Conservation (phyloP, 2,113 vertebrate genomes). For the Elgaria multicarinata region DNA sequence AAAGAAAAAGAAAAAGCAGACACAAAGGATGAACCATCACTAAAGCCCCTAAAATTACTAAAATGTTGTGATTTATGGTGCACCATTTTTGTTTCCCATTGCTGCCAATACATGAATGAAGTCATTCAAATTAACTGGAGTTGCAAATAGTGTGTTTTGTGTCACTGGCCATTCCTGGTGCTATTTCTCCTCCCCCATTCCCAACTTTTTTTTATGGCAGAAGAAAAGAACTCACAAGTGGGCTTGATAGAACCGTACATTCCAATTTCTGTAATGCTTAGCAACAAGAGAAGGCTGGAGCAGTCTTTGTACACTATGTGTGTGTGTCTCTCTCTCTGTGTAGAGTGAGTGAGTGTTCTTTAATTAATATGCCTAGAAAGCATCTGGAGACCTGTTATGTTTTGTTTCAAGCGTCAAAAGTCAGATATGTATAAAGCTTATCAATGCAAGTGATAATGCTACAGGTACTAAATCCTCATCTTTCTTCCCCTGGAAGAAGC, state of each 20-base stretch:
- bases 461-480: slow-evolving; percentile 1
- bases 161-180: slow-evolving; percentile 15
- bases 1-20: not conserved
- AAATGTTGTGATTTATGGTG: not conserved
- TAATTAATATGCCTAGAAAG: slow-evolving; percentile 53
- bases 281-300: slow-evolving; percentile 64
- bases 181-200: not conserved
- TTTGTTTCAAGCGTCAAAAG: slow-evolving; percentile 43
- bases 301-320: not conserved
- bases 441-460: slow-evolving; percentile 28
- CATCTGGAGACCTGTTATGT: slow-evolving; percentile 40
- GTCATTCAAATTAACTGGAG: too few species aligned
- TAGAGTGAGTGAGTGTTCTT: slow-evolving; percentile 46
- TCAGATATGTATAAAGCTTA: not conserved
- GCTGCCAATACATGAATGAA: too few species aligned
- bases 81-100: too few species aligned
- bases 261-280: slow-evolving; percentile 70
- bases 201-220: slow-evolving; percentile 7
- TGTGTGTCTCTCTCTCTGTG: not conserved
- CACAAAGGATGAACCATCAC: not conserved
- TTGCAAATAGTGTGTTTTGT: slow-evolving; percentile 17
- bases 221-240: slow-evolving; percentile 43
- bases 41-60: not conserved
- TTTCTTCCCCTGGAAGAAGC: not conserved
- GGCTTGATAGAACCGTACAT: slow-evolving; percentile 54